Evolutionary conservation across 1,140 invertebrate genomes (phyloP).

Genomic region (Dreissena rostriformis): DNA sequence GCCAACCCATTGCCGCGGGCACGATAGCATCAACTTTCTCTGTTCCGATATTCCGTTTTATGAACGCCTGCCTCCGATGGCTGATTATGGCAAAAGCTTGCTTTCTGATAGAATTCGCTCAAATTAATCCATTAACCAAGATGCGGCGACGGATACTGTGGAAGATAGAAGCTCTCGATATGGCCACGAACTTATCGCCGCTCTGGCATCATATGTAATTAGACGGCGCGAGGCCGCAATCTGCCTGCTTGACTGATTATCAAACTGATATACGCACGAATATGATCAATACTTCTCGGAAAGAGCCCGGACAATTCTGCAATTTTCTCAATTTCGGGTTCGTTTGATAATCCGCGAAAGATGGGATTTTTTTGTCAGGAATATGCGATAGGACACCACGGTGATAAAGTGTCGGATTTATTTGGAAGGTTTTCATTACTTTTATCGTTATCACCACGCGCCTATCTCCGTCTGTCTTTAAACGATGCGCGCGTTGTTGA

Average conservation of each 20-base stretch:
- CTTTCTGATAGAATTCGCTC: slow-evolving; percentile 53
- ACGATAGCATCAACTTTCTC: slow-evolving; percentile 51
- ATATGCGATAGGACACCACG: slow-evolving; percentile 33
- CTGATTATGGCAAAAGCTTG: slow-evolving; percentile 53
- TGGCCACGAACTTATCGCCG: slow-evolving; percentile 24
- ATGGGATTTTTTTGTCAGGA: slow-evolving; percentile 51
- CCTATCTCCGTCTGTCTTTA: slow-evolving; percentile 31
- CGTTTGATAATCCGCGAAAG: slow-evolving; percentile 50
- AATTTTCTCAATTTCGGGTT: slow-evolving; percentile 52
- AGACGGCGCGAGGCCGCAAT: slow-evolving; percentile 34
- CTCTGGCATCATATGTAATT: slow-evolving; percentile 53
- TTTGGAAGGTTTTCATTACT: slow-evolving; percentile 57
- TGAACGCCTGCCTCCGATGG: slow-evolving; percentile 47
- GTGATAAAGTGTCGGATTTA: slow-evolving; percentile 59
- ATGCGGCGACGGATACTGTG: slow-evolving; percentile 42
- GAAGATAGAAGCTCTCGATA: slow-evolving; percentile 43
- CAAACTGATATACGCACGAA: slow-evolving; percentile 27
- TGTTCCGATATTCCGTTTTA: slow-evolving; percentile 50
- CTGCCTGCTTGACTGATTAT: slow-evolving; percentile 43
- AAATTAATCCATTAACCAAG: slow-evolving; percentile 60
- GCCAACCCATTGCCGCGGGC: slow-evolving; percentile 32
- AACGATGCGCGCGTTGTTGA: not conserved
- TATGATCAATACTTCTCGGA: slow-evolving; percentile 48
- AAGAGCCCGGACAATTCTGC: slow-evolving; percentile 46
- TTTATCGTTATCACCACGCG: slow-evolving; percentile 9